Base-by-base conservation (phyloP, 2,113 vertebrate species). In the Asarcornis scutulata region DNA sequence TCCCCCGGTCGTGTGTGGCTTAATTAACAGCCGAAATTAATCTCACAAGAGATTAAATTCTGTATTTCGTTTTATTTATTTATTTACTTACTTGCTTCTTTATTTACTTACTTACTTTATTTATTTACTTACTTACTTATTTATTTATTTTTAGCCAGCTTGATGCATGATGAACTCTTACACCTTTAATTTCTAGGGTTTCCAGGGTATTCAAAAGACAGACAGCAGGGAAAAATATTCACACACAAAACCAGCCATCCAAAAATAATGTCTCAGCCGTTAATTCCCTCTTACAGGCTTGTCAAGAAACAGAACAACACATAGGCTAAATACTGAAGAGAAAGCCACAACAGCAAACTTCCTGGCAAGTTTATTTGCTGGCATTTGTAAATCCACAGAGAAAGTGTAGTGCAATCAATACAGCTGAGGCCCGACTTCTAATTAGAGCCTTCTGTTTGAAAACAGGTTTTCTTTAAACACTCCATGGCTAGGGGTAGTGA, bases 371-470 rank as follows among this genome's bases (percentile, higher is more conserved):
- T 89, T 63, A 59, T 67, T 83, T 83, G n/a, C 81, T 73, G 68
- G 68, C 59, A 27, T 73, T 62, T 77, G n/a, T 58, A 87, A 95
- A 89, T 50, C 36, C 59, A 66, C 8, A 2, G 26, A 55, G 75
- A 34, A 58, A 69, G 58, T 0, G 26, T 0, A 86, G 31, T 26
- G 63, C 67, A 82, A 73, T 91, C 91, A 64, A 56, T 18, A 58
- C 18, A 83, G 81, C 52, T 5, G 9, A 60, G 56, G 42, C 44
- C 38, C 3, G 4, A 80, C 22, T 31, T 69, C 63, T 81, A 84
- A 93, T 96, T 71, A 82, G 59, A 94, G 71, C 46, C 48, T 76
- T 44, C 60, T 78, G 52, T 62, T 42, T 78, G 95, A 59, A 95
- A 94, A 20, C 63, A 92, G 86, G 48, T 85, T 80, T 67, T 31